These are phyloP conservation scores for Lithobates pipiens DNA, from an alignment of 2,797 vertebrate genomes.

Conservation along the genomic window DNA sequence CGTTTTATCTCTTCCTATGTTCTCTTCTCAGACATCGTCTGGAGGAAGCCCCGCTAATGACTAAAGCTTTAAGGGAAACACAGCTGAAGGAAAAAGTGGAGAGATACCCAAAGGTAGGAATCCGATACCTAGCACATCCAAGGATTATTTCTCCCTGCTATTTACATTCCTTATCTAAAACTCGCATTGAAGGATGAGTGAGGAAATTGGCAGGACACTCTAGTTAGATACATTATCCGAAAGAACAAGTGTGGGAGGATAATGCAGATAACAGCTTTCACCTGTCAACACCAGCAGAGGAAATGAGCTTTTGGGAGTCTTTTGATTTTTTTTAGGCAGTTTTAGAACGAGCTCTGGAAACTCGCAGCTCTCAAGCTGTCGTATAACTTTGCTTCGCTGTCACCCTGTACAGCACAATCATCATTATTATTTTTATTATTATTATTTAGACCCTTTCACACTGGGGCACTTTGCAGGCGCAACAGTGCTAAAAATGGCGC, in stretches of 20 bases:
- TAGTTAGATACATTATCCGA: background rate
- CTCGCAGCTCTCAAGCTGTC: no score
- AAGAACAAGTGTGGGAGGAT: background rate
- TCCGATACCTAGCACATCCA: background rate
- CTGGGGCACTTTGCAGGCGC: no score
- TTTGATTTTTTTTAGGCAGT: background rate
- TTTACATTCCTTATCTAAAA: conserved; percentile 11
- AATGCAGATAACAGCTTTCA: background rate
- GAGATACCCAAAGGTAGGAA: conserved; percentile 88
- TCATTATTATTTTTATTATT: no score
- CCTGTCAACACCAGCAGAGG: background rate
- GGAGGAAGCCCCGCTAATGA: conserved; percentile 91
- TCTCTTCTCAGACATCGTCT: conserved; percentile 79
- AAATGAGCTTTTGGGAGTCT: background rate
- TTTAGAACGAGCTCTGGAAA: no score
- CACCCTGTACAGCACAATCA: no score
- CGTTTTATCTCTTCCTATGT: no score
- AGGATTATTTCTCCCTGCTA: background rate
- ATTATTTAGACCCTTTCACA: no score
- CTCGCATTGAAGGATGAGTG: background rate
- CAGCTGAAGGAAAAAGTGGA: conserved; percentile 88
- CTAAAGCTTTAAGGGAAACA: conserved; percentile 84
- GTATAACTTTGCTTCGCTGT: no score
- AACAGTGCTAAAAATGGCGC: no score
- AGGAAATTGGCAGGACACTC: conserved; percentile 3